Percentiles rank a stretch among this genome's conserved stretches.
phyloP scores from a whole-genome alignment of 2,113 vertebrate species.

The Emydocephalus ijimae region DNA sequence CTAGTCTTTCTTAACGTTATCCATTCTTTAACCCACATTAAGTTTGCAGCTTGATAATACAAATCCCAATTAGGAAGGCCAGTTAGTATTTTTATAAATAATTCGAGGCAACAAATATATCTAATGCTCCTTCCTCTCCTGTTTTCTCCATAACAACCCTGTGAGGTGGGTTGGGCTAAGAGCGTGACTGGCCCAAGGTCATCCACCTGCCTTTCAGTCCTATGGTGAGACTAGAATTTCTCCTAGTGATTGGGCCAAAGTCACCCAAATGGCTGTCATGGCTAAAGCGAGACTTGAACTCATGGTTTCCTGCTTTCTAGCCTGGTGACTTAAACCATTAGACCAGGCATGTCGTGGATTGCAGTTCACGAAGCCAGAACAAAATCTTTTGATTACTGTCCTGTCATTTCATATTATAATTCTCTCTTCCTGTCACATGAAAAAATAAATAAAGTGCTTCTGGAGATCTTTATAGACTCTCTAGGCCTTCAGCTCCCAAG shows the following conservation, averaged over 20 bases:
- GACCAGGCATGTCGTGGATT: neutral
- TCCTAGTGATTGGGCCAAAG: neutral
- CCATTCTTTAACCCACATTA: too few relatives aligned
- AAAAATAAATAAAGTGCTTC: neutral
- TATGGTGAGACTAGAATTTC: neutral
- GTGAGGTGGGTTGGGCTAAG: too few relatives aligned
- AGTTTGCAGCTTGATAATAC: too few relatives aligned
- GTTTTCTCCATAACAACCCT: too few relatives aligned
- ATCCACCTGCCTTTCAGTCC: neutral
- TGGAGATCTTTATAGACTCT: neutral
- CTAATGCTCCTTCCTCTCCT: too few relatives aligned
- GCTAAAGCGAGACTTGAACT: neutral
- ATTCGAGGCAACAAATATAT: too few relatives aligned
- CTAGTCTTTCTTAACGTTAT: too few relatives aligned
- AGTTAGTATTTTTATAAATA: too few relatives aligned
- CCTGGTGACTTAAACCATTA: neutral
- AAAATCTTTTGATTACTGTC: neutral
- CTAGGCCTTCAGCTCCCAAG: neutral
- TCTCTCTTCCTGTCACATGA: neutral
- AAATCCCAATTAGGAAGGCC: too few relatives aligned
- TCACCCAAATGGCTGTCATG: too few relatives aligned
- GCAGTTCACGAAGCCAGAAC: neutral
- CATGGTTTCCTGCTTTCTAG: neutral
- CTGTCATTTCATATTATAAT: neutral
- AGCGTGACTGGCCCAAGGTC: neutral